Conservation (phyloP, 2,797 vertebrate genomes). For the Mormyrops boulengeri region DNA sequence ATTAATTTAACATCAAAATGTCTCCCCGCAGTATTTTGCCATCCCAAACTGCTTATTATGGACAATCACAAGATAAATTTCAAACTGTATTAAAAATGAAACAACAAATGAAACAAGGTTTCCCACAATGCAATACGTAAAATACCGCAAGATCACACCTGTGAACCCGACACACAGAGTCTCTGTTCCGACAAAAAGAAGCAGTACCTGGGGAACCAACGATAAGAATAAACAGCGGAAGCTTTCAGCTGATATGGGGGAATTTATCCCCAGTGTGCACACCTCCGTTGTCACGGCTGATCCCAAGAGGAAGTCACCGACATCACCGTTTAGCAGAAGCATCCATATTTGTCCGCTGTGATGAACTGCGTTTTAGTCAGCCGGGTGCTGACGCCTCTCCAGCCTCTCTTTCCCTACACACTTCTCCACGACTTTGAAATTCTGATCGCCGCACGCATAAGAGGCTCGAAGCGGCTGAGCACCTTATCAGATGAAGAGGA, state of each 20-base stretch:
- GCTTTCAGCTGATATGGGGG: not conserved
- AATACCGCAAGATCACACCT: not conserved
- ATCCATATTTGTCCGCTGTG: not conserved
- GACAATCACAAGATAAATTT: not conserved
- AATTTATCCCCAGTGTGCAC: not conserved
- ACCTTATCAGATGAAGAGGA: not conserved
- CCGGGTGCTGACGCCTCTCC: not conserved
- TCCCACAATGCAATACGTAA: not conserved
- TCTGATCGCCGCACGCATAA: not conserved
- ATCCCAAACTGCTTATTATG: not conserved
- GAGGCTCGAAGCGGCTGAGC: not conserved
- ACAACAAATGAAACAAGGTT: not conserved
- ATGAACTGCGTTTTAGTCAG: not conserved
- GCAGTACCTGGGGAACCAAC: not conserved
- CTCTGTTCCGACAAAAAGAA: not conserved
- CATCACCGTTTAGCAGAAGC: not conserved
- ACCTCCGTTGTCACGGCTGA: not conserved
- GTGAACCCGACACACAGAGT: not conserved
- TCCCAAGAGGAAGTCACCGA: not conserved
- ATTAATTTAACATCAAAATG: not conserved
- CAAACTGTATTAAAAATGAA: not conserved
- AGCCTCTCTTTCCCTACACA: not conserved
- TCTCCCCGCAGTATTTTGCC: not conserved
- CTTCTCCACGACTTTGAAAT: not conserved
- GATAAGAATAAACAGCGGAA: not conserved